Conservation (phyloP, 2,888 invertebrate species). For the Zelleria hepariella region DNA sequence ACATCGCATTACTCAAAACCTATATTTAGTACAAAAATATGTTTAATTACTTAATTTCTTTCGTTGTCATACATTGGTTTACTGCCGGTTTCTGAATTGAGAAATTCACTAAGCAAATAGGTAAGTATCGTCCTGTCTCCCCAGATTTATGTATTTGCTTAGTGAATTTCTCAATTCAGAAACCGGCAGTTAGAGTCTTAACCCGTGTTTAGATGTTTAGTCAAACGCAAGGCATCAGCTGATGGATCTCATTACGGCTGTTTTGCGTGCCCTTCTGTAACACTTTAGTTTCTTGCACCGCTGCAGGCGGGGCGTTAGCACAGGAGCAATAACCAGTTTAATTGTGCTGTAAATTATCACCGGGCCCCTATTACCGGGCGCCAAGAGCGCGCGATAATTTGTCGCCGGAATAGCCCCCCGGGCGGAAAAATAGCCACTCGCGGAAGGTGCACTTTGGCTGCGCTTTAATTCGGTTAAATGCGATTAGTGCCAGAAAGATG, state of each 20-base stretch:
- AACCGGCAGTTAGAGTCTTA: too few relatives aligned
- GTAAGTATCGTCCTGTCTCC: too few relatives aligned
- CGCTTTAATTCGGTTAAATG: neutral
- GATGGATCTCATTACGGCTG: too few relatives aligned
- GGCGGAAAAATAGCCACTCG: neutral
- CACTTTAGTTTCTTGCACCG: neutral
- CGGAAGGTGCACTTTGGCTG: neutral
- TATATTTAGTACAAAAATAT: neutral
- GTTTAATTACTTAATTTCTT: neutral
- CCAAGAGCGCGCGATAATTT: conserved; percentile 15
- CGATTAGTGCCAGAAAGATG: too few relatives aligned
- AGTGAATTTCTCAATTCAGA: too few relatives aligned
- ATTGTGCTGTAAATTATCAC: conserved; percentile 30
- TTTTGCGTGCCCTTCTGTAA: neutral
- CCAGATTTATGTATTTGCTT: too few relatives aligned
- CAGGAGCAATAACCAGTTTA: conserved; percentile 26
- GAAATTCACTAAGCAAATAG: too few relatives aligned
- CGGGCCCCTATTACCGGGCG: conserved; percentile 16
- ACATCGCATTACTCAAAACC: neutral
- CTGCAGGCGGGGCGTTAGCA: neutral
- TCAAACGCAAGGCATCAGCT: too few relatives aligned
- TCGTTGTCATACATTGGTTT: too few relatives aligned
- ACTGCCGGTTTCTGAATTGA: too few relatives aligned
- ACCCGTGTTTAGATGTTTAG: too few relatives aligned
- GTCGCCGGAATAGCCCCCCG: neutral